phyloP scores from a whole-genome alignment of 2,888 invertebrate genomes.

The Coremacera marginata region DNA sequence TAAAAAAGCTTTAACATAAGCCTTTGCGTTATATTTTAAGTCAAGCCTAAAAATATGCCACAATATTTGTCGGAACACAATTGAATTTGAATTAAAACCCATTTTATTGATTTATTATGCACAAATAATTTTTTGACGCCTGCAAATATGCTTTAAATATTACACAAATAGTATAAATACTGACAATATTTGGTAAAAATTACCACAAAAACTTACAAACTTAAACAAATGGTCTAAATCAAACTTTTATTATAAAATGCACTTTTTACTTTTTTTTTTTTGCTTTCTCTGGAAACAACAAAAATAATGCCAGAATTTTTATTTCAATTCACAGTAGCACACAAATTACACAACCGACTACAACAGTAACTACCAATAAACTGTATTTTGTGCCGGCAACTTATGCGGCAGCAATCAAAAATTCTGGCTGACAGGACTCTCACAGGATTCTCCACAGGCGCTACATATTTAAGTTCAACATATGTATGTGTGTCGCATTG shows the following conservation, averaged over 20 bases:
- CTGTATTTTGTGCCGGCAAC: constrained; percentile 34
- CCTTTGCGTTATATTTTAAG: neutral
- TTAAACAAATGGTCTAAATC: neutral
- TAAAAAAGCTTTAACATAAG: neutral
- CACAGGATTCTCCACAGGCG: constrained; percentile 27
- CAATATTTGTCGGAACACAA: neutral
- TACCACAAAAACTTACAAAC: neutral
- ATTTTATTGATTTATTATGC: too few relatives aligned
- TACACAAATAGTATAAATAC: too few relatives aligned
- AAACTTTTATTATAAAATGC: neutral
- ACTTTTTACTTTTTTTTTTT: neutral
- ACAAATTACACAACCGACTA: constrained; percentile 11
- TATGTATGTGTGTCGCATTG: neutral
- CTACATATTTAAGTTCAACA: constrained; percentile 17
- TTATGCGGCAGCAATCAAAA: constrained; percentile 28
- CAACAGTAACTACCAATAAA: constrained; percentile 7
- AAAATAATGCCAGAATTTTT: neutral
- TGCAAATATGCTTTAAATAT: too few relatives aligned
- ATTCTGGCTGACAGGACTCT: constrained; percentile 9
- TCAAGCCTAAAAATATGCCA: constrained; percentile 4
- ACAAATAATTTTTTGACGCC: too few relatives aligned
- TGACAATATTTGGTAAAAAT: too few relatives aligned
- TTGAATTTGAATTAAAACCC: too few relatives aligned
- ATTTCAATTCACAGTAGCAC: neutral
- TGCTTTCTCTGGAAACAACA: neutral